Percentiles rank a stretch among this genome's conserved stretches.
Evolutionary conservation across 92 coral and sea anemone species (phyloP).

Genomic region (Palythoa grandiflora): DNA sequence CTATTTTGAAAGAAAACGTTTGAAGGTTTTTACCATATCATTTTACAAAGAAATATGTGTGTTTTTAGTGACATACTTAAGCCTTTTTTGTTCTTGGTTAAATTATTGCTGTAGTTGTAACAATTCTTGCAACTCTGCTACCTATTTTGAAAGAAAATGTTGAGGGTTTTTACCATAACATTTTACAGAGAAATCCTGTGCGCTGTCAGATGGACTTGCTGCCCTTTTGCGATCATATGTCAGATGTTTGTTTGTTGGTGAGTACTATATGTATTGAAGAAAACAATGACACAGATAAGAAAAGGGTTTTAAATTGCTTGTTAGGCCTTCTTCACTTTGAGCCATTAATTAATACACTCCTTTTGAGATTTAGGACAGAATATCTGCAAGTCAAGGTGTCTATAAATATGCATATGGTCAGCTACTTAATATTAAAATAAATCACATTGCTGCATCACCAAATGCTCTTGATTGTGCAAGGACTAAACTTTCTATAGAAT

Average conservation of each 20-base stretch:
- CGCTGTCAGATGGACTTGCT: constrained; percentile 62
- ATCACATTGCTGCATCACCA: too few relatives aligned
- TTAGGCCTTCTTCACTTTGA: neutral
- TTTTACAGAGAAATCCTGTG: constrained; percentile 45
- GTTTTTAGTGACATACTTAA: too few relatives aligned
- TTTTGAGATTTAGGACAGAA: too few relatives aligned
- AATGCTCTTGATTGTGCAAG: too few relatives aligned
- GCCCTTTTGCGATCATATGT: constrained; percentile 71
- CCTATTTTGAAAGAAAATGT: neutral
- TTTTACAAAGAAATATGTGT: constrained; percentile 43
- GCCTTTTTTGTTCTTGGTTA: neutral
- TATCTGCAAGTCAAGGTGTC: too few relatives aligned
- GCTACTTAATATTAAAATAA: too few relatives aligned
- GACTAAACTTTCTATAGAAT: too few relatives aligned
- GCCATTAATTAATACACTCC: neutral
- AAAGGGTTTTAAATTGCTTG: too few relatives aligned
- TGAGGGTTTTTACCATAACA: neutral
- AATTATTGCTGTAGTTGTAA: neutral
- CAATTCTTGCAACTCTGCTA: neutral
- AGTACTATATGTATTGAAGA: neutral
- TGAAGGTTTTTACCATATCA: neutral
- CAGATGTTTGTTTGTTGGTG: constrained; percentile 86
- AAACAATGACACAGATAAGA: neutral
- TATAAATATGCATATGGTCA: too few relatives aligned
- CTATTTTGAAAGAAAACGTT: neutral